A percentile compares a stretch with the other conserved stretches of the same genome.
Conservation (phyloP, 2,113 vertebrate genomes). For the Indicator indicator region DNA sequence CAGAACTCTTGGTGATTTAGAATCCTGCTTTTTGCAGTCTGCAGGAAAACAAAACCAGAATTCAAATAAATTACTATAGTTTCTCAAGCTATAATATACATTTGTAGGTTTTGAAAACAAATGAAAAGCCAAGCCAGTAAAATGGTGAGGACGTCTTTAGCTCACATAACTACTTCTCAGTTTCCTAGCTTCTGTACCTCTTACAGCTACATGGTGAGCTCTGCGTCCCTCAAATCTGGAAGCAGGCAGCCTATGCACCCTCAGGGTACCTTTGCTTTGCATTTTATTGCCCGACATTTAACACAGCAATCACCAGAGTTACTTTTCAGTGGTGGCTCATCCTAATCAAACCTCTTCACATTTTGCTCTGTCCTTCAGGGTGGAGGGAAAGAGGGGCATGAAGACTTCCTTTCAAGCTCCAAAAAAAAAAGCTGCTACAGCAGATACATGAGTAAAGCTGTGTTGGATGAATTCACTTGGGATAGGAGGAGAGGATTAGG, state of each 20-base stretch:
- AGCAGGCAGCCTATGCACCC: background rate
- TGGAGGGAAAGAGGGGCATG: background rate
- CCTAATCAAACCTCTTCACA: background rate
- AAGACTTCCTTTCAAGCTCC: background rate
- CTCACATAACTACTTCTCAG: background rate
- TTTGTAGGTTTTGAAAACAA: background rate
- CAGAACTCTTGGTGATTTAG: background rate
- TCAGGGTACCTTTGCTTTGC: background rate
- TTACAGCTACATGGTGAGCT: background rate
- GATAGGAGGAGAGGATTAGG: background rate
- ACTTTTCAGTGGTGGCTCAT: background rate
- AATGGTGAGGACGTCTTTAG: background rate
- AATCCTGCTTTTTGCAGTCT: background rate
- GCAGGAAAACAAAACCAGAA: constrained; percentile 20
- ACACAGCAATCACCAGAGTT: background rate
- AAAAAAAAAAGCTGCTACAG: background rate
- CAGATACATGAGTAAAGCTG: background rate
- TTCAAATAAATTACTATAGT: background rate
- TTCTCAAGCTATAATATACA: background rate
- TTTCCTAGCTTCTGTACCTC: background rate
- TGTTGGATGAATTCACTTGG: background rate
- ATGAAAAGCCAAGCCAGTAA: background rate
- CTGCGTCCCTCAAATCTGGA: background rate
- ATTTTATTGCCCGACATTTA: background rate
- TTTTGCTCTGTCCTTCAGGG: background rate